Conservation (phyloP, 2,797 vertebrate genomes). For the Syncerus caffer region DNA sequence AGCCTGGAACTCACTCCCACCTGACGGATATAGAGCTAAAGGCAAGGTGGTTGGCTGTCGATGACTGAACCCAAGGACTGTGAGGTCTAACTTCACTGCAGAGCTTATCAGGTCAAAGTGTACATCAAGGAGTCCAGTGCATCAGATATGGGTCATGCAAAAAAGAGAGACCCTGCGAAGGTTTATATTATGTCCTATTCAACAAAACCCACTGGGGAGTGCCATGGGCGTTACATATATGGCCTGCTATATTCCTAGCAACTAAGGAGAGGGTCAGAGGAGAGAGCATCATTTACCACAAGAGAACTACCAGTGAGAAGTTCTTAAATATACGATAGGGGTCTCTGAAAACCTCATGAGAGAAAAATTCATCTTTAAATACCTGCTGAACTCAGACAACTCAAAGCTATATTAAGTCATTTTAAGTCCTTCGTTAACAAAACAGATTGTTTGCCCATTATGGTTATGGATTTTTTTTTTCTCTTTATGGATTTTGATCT, state of each 20-base stretch:
- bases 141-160: neutral
- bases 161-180: neutral
- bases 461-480: neutral
- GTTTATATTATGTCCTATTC: neutral
- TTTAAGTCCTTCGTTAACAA: neutral
- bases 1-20: neutral
- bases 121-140: neutral
- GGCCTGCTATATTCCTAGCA: neutral
- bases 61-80: neutral
- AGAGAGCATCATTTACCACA: neutral
- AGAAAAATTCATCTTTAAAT: neutral
- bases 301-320: neutral
- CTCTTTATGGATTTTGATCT: neutral
- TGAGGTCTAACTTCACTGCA: neutral
- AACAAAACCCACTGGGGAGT: neutral
- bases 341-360: neutral
- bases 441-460: neutral
- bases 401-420: neutral
- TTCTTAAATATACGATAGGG: neutral
- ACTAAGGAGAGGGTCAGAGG: neutral
- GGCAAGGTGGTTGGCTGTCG: neutral
- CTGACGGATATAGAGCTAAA: neutral
- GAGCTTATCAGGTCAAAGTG: neutral
- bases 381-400: neutral
- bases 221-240: neutral